Evolutionary conservation across 2,113 vertebrate genomes (phyloP).

Genomic region (Eira barbara): DNA sequence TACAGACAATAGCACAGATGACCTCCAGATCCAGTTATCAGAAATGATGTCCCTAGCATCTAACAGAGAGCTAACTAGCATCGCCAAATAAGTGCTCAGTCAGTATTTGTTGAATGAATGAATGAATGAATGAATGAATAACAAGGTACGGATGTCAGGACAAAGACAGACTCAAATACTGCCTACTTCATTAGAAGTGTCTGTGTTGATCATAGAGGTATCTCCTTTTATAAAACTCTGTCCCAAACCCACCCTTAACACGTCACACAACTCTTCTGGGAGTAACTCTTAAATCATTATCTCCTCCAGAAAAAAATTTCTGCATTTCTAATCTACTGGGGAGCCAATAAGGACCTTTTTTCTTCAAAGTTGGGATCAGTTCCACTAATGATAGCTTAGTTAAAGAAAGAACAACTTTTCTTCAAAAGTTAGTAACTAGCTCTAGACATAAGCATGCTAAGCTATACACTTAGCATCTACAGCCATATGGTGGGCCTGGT

Average conservation of each 20-base stretch:
- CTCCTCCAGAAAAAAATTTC: background rate
- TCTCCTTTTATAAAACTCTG: background rate
- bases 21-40: background rate
- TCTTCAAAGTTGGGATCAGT: background rate
- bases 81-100: background rate
- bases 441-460: background rate
- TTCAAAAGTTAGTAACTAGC: background rate
- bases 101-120: background rate
- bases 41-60: background rate
- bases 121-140: background rate
- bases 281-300: background rate
- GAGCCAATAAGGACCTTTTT: background rate
- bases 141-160: background rate
- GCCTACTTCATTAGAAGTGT: background rate
- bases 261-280: background rate
- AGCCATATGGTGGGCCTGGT: background rate
- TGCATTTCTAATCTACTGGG: background rate
- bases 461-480: background rate
- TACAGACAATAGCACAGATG: background rate
- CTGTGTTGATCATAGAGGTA: background rate
- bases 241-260: background rate
- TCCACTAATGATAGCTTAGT: background rate
- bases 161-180: background rate
- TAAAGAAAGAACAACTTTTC: background rate
- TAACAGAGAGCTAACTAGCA: background rate